Evolutionary conservation across 1,140 invertebrate genomes (phyloP).

Genomic region (Leptinotarsa undecemlineata): DNA sequence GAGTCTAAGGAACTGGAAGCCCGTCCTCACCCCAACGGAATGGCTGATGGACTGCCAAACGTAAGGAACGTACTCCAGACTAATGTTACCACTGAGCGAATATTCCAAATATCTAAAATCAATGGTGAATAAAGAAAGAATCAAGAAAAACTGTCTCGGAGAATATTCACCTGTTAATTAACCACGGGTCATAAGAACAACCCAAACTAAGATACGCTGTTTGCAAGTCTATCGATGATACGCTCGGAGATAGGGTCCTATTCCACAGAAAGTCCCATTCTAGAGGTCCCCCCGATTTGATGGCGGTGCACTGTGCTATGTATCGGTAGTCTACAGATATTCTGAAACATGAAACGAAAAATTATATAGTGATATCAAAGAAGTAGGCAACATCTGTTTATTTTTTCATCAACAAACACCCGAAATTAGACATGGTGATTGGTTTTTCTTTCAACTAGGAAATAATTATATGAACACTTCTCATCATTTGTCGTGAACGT

Average conservation of each 20-base stretch:
- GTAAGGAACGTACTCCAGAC: constrained; percentile 47
- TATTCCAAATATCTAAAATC: constrained; percentile 44
- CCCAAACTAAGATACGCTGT: constrained; percentile 47
- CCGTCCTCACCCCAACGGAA: constrained; percentile 46
- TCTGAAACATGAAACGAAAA: constrained; percentile 28
- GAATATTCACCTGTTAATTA: constrained; percentile 47
- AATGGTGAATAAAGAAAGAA: too few relatives aligned
- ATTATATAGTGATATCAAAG: too few relatives aligned
- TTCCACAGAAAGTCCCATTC: constrained; percentile 52
- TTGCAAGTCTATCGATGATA: constrained; percentile 45
- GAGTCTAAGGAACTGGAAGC: constrained; percentile 48
- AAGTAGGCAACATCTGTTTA: too few relatives aligned
- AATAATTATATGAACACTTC: too few relatives aligned
- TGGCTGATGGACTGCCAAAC: constrained; percentile 51
- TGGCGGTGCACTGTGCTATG: constrained; percentile 47
- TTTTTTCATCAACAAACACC: too few relatives aligned
- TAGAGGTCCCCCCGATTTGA: constrained; percentile 42
- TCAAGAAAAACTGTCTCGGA: too few relatives aligned
- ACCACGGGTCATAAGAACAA: constrained; percentile 50
- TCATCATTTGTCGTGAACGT: too few relatives aligned
- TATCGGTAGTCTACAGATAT: constrained; percentile 44
- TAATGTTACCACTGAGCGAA: constrained; percentile 47
- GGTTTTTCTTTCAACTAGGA: too few relatives aligned
- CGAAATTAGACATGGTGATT: too few relatives aligned
- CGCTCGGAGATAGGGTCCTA: constrained; percentile 41